Percentiles rank a stretch among this genome's conserved stretches.
These are phyloP conservation scores for Ichneumoninae sp. DNA, from an alignment of 2,888 invertebrate genomes.

Conservation along the genomic window DNA sequence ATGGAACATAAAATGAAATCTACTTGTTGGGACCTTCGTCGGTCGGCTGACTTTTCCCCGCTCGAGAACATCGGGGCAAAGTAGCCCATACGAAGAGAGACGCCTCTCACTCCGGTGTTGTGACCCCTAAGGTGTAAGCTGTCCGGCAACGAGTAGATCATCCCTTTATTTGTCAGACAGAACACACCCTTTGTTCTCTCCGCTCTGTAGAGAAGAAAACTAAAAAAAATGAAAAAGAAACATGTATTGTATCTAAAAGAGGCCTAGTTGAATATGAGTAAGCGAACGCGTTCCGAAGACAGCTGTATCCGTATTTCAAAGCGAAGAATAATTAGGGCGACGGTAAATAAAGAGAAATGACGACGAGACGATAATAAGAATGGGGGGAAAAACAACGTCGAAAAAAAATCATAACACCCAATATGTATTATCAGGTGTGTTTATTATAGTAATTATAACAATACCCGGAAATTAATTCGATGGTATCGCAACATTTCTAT, in stretches of 20 bases:
- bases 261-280: conserved; percentile 47
- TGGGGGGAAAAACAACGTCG: conserved; percentile 13
- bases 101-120: conserved; percentile 44
- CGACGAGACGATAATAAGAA: conserved; percentile 27
- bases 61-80: neutral
- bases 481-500: conserved; percentile 60
- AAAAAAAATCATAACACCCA: conserved; percentile 31
- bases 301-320: conserved; percentile 30
- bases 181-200: neutral
- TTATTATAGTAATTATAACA: conserved; percentile 55
- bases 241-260: conserved; percentile 48
- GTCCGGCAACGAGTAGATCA: conserved; percentile 42
- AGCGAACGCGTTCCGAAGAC: conserved; percentile 16
- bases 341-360: conserved; percentile 4
- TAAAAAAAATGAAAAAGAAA: conserved; percentile 13
- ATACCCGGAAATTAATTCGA: conserved; percentile 46
- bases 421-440: conserved; percentile 51
- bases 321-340: conserved; percentile 19
- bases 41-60: conserved; percentile 19
- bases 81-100: conserved; percentile 29
- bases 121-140: conserved; percentile 45
- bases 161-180: conserved; percentile 42
- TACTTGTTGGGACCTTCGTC: conserved; percentile 44
- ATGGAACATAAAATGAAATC: conserved; percentile 20
- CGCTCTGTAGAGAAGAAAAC: neutral